Evolutionary conservation across 2,113 vertebrate species (phyloP).

Genomic region (Dasyornis broadbenti): DNA sequence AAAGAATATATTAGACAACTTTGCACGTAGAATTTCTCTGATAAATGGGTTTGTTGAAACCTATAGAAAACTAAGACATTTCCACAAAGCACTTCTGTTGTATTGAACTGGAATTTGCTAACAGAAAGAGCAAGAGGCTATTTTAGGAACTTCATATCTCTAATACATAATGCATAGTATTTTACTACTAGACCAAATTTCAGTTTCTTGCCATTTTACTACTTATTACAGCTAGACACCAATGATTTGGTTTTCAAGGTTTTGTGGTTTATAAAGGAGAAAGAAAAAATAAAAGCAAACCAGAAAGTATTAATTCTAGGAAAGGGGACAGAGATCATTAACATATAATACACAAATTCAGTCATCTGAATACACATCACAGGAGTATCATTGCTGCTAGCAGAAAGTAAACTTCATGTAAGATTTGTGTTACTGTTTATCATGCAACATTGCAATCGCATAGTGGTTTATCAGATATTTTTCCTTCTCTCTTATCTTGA

Average conservation of each 20-base stretch:
- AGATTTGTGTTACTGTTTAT: slow-evolving; percentile 4
- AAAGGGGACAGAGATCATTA: not conserved
- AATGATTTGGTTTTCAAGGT: not conserved
- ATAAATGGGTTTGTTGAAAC: not conserved
- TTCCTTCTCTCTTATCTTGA: slow-evolving; percentile 39
- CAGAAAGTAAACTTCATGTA: slow-evolving; percentile 14
- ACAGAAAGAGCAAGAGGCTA: not conserved
- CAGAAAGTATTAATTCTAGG: not conserved
- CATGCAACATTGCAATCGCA: slow-evolving; percentile 17
- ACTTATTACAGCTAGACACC: not conserved
- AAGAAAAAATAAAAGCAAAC: not conserved
- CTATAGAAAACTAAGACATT: not conserved
- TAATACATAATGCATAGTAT: not conserved
- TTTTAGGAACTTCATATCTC: not conserved
- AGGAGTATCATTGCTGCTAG: not conserved
- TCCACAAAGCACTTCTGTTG: not conserved
- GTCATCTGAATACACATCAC: not conserved
- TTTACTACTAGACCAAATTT: not conserved
- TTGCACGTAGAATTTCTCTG: not conserved
- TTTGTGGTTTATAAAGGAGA: not conserved
- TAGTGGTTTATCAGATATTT: slow-evolving; percentile 24
- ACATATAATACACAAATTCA: not conserved
- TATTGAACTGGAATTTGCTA: not conserved
- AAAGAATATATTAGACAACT: not conserved
- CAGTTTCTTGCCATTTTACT: not conserved